A percentile compares a stretch with the other conserved stretches of the same genome.
These are phyloP conservation scores for Dipodomys spectabilis DNA, from an alignment of 2,113 vertebrate genomes.

Conservation along the genomic window DNA sequence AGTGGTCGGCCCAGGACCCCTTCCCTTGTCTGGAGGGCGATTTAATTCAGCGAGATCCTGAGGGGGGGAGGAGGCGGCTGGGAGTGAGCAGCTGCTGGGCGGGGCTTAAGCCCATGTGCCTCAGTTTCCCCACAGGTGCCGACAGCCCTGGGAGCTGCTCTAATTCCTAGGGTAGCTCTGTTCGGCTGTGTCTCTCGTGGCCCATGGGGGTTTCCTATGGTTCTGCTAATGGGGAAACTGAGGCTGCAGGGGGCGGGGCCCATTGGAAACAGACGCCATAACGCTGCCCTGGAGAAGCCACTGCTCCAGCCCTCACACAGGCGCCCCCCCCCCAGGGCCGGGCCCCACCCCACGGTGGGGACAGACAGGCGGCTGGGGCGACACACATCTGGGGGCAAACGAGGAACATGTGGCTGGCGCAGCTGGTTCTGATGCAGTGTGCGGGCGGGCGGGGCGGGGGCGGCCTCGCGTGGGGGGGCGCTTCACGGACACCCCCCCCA, in stretches of 20 bases:
- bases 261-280: too few relatives aligned
- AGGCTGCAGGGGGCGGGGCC: background rate
- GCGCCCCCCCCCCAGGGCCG: conserved; percentile 22
- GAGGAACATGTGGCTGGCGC: conserved; percentile 72
- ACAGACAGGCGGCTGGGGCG: conserved; percentile 2
- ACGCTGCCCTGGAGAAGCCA: too few relatives aligned
- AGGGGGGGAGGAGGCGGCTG: background rate
- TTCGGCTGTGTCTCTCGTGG: too few relatives aligned
- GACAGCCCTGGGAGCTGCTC: background rate
- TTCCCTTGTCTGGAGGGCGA: too few relatives aligned
- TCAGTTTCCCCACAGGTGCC: background rate
- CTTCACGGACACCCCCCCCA: background rate
- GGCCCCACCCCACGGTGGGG: too few relatives aligned
- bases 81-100: too few relatives aligned
- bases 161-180: too few relatives aligned
- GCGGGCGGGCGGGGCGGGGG: background rate
- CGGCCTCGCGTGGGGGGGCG: background rate
- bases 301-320: conserved; percentile 58
- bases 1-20: background rate
- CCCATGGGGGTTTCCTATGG: background rate
- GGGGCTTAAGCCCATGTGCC: too few relatives aligned
- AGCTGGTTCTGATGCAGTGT: conserved; percentile 67
- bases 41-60: background rate
- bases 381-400: conserved; percentile 77
- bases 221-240: conserved; percentile 48